Conservation (phyloP, 2,113 vertebrate genomes). For the Grantiella picta region DNA sequence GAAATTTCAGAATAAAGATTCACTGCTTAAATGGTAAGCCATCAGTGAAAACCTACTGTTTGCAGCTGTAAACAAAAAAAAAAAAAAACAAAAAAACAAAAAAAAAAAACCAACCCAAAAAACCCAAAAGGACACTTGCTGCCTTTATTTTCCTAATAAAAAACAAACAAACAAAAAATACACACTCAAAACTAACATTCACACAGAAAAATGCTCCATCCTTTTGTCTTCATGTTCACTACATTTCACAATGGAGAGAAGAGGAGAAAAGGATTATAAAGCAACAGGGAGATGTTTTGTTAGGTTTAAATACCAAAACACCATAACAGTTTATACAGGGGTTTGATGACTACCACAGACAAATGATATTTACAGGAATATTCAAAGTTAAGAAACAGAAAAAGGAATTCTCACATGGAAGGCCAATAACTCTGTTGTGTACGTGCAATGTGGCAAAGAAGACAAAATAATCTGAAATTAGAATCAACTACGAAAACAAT, state of each 20-base stretch:
- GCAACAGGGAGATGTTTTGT: not conserved
- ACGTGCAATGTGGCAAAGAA: not conserved
- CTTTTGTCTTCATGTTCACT: not conserved
- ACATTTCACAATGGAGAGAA: not conserved
- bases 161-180: not conserved
- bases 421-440: not conserved
- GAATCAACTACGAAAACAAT: not conserved
- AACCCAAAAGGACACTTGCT: not conserved
- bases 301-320: not conserved
- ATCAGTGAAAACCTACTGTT: not conserved
- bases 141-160: not conserved
- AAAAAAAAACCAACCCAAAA: not conserved
- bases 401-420: not conserved
- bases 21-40: not conserved
- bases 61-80: not conserved
- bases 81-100: not conserved
- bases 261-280: not conserved
- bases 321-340: rapidly evolving
- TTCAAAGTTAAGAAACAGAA: not conserved
- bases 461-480: not conserved
- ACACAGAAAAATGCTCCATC: not conserved
- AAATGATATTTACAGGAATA: not conserved
- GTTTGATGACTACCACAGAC: not conserved
- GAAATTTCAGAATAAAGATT: not conserved
- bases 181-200: not conserved